Evolutionary conservation across 2,888 invertebrate genomes (phyloP).

Genomic region (Lithophane socia): DNA sequence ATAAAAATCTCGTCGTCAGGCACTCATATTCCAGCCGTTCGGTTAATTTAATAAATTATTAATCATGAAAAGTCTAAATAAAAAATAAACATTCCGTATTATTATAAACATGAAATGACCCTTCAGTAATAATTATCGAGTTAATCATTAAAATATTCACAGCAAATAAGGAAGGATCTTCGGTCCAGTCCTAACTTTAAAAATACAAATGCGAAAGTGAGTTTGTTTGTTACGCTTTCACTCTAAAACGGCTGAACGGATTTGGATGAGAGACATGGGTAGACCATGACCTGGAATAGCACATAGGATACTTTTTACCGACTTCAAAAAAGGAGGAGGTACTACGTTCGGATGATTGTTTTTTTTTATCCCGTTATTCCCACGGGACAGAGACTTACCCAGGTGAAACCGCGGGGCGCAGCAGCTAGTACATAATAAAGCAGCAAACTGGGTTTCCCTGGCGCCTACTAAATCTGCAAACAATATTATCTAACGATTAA

Average conservation of each 20-base stretch:
- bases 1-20: neutral
- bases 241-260: too few species aligned
- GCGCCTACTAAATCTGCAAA: slow-evolving; percentile 8
- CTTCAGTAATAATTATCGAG: neutral
- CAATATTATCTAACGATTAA: slow-evolving; percentile 38
- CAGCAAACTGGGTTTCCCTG: neutral
- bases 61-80: neutral
- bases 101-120: neutral
- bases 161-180: slow-evolving; percentile 2
- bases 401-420: too few species aligned
- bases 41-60: neutral
- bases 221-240: too few species aligned
- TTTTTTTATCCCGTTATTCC: too few species aligned
- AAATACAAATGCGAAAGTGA: too few species aligned
- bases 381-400: too few species aligned
- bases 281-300: too few species aligned
- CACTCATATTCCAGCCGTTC: neutral
- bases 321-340: too few species aligned
- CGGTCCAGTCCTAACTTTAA: neutral
- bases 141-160: neutral
- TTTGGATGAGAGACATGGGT: too few species aligned
- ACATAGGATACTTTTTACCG: too few species aligned
- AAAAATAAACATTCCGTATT: neutral
- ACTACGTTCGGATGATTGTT: too few species aligned
- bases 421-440: neutral